These are phyloP conservation scores for Ciconia maguari DNA, from an alignment of 2,113 vertebrate species.

Conservation along the genomic window DNA sequence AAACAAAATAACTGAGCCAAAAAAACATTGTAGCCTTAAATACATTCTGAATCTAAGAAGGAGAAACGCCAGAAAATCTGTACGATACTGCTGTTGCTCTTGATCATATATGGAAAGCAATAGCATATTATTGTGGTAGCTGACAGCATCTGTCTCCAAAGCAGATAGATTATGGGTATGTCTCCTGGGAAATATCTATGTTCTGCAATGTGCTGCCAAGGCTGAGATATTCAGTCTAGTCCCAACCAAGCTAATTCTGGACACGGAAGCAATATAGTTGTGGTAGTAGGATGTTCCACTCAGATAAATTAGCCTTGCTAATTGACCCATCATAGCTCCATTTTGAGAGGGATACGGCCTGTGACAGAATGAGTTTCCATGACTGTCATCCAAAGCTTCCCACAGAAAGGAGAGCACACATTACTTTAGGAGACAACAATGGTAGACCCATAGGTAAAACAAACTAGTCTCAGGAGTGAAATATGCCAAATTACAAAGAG, in stretches of 20 bases:
- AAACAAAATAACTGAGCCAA: background rate
- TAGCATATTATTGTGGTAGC: background rate
- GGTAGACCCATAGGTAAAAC: background rate
- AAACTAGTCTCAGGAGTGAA: background rate
- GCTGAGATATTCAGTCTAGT: background rate
- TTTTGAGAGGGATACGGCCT: background rate
- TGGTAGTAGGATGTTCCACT: constrained; percentile 7
- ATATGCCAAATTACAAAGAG: background rate
- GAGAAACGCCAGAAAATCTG: constrained; percentile 3
- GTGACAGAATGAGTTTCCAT: constrained; percentile 1
- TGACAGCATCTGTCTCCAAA: background rate
- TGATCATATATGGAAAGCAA: background rate
- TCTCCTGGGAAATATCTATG: background rate
- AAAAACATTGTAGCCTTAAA: background rate
- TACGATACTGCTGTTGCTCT: background rate
- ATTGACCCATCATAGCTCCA: background rate
- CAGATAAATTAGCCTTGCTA: background rate
- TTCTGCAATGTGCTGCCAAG: background rate
- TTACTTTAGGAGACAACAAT: background rate
- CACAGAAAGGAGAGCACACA: background rate
- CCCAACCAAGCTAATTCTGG: constrained; percentile 48
- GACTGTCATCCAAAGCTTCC: constrained; percentile 9
- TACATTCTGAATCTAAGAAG: background rate
- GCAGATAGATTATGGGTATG: background rate
- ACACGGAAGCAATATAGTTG: constrained; percentile 14